These are phyloP conservation scores for Timema cristinae DNA, from an alignment of 2,888 invertebrate species.

Conservation along the genomic window DNA sequence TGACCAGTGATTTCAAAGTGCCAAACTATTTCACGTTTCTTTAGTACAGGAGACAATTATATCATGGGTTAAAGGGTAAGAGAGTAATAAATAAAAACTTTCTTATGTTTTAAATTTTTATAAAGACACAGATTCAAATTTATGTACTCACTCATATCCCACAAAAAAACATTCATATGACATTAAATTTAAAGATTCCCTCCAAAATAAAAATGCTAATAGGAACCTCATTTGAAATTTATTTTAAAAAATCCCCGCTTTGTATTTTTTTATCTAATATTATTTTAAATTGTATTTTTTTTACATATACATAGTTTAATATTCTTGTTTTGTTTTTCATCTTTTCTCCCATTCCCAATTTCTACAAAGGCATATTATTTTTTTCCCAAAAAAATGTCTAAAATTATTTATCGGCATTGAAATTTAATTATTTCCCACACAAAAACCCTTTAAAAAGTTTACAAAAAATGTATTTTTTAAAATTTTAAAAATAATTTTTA, in stretches of 20 bases:
- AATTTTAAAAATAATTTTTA: too few relatives aligned
- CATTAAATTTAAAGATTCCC: slow-evolving; percentile 3
- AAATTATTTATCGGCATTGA: slow-evolving; percentile 7
- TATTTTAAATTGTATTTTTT: slow-evolving; percentile 11
- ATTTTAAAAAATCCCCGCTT: slow-evolving; percentile 16
- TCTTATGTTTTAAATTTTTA: slow-evolving; percentile 13
- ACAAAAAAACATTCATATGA: slow-evolving; percentile 9
- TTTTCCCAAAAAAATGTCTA: slow-evolving; percentile 10
- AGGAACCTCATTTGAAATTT: slow-evolving; percentile 17
- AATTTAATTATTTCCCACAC: not conserved
- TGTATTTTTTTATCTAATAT: slow-evolving; percentile 13
- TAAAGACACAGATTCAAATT: slow-evolving; percentile 15
- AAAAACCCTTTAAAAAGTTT: too few relatives aligned
- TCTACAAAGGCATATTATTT: slow-evolving; percentile 11
- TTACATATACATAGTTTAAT: slow-evolving; percentile 13
- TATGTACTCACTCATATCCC: slow-evolving; percentile 17
- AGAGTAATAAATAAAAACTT: too few relatives aligned
- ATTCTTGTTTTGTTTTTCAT: slow-evolving; percentile 5
- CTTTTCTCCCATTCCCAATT: slow-evolving; percentile 1
- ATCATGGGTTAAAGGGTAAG: too few relatives aligned
- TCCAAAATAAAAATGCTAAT: slow-evolving; percentile 17
- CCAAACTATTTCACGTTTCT: too few relatives aligned
- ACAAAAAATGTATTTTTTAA: too few relatives aligned
- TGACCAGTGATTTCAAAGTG: too few relatives aligned
- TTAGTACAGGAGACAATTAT: too few relatives aligned